These are phyloP conservation scores for Nemoura dubitans DNA, from an alignment of 2,888 invertebrate species.

Conservation along the genomic window DNA sequence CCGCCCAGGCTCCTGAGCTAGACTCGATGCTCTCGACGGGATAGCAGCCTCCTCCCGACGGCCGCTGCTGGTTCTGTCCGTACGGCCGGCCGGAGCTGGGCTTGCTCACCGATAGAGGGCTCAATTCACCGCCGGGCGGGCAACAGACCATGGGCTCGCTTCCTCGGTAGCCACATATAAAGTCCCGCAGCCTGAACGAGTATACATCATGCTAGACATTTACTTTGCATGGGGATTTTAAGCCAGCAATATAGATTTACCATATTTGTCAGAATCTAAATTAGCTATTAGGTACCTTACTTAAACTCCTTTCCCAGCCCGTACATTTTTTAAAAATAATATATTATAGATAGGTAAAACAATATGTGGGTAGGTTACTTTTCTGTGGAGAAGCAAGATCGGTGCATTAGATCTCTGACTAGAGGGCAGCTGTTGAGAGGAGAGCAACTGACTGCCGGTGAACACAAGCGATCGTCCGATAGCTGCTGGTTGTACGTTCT, in stretches of 20 bases:
- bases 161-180: constrained; percentile 70
- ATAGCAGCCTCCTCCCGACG: neutral
- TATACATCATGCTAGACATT: too few species aligned
- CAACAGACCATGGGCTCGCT: constrained; percentile 70
- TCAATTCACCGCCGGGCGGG: constrained; percentile 64
- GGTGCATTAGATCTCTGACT: constrained; percentile 66
- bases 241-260: too few species aligned
- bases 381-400: constrained; percentile 68
- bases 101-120: constrained; percentile 52
- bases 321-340: neutral
- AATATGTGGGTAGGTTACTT: constrained; percentile 59
- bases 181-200: constrained; percentile 62
- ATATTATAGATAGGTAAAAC: neutral
- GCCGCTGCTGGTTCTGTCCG: neutral
- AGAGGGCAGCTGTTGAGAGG: constrained; percentile 61
- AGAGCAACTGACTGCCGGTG: constrained; percentile 31
- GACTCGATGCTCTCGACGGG: constrained; percentile 18
- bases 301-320: too few species aligned
- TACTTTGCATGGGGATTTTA: too few species aligned
- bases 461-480: neutral
- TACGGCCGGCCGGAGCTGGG: neutral
- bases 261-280: too few species aligned
- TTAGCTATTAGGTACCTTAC: too few species aligned
- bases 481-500: neutral
- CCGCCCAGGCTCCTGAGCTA: neutral